A percentile compares a stretch with the other conserved stretches of the same genome.
Evolutionary conservation across 2,113 vertebrate genomes (phyloP).

Genomic region (Labeo rohita): DNA sequence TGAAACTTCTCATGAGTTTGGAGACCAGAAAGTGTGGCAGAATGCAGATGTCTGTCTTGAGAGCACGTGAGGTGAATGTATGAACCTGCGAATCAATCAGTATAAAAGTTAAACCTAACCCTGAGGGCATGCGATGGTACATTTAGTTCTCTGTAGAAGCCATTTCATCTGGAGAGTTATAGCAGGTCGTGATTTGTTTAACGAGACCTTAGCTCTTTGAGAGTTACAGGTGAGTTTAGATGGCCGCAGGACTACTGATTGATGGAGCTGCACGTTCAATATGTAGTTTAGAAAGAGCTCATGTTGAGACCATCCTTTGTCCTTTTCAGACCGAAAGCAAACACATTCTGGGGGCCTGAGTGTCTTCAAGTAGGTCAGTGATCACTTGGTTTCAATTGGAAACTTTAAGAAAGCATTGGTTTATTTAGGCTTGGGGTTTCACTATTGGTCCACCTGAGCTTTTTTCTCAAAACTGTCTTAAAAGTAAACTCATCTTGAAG

Average conservation of each 20-base stretch:
- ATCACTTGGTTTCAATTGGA: not conserved
- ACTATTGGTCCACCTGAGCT: not conserved
- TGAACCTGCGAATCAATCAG: not conserved
- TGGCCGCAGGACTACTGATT: not conserved
- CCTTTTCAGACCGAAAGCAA: not conserved
- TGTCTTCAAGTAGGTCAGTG: not conserved
- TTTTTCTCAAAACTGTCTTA: not conserved
- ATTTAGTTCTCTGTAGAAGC: not conserved
- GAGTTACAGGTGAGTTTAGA: not conserved
- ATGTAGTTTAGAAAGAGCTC: not conserved
- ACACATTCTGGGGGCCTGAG: not conserved
- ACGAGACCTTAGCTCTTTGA: not conserved
- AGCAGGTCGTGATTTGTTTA: not conserved
- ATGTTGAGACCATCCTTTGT: not conserved
- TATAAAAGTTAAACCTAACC: not conserved
- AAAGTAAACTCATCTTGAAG: not conserved
- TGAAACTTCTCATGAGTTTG: not conserved
- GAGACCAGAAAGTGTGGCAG: not conserved
- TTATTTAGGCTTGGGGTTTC: not conserved
- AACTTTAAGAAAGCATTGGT: not conserved
- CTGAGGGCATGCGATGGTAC: not conserved
- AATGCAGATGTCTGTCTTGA: not conserved
- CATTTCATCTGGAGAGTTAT: not conserved
- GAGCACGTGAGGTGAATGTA: not conserved
- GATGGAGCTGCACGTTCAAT: not conserved